Evolutionary conservation across 2,797 vertebrate species (phyloP).

Genomic region (Lagodon rhomboides): DNA sequence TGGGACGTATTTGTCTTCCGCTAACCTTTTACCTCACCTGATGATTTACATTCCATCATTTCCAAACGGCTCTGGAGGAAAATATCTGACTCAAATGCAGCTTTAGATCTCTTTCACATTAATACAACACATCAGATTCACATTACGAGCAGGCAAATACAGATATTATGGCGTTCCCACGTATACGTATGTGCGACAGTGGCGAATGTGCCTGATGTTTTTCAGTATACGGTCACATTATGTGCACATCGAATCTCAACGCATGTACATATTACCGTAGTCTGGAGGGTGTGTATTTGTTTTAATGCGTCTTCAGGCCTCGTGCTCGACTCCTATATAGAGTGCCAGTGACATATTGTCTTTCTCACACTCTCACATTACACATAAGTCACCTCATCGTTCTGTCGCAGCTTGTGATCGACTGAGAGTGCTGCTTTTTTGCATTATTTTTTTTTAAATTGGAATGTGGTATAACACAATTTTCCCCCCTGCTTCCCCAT

Average conservation of each 20-base stretch:
- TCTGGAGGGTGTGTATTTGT: background rate
- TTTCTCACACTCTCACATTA: slow-evolving; percentile 15
- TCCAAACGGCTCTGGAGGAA: slow-evolving; percentile 26
- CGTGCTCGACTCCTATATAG: background rate
- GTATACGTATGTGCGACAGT: background rate
- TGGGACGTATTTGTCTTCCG: background rate
- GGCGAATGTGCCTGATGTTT: background rate
- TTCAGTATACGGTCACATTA: too few relatives aligned
- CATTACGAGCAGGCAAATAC: slow-evolving; percentile 32
- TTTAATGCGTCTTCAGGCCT: background rate
- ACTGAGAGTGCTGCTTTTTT: slow-evolving; percentile 5
- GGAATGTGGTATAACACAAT: background rate
- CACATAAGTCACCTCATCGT: slow-evolving; percentile 12
- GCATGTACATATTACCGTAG: background rate
- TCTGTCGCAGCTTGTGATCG: slow-evolving; percentile 17
- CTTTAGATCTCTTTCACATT: background rate
- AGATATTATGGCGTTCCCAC: background rate
- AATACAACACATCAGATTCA: slow-evolving; percentile 13
- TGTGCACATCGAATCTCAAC: background rate
- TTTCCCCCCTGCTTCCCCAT: background rate
- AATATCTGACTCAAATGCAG: background rate
- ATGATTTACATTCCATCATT: slow-evolving; percentile 63
- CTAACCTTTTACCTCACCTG: slow-evolving; percentile 63
- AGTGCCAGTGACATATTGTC: slow-evolving; percentile 4
- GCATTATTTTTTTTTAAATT: background rate